A percentile compares a stretch with the other conserved stretches of the same genome.
Evolutionary conservation across 2,113 vertebrate genomes (phyloP).

Genomic region (Aspiorhynchus laticeps): DNA sequence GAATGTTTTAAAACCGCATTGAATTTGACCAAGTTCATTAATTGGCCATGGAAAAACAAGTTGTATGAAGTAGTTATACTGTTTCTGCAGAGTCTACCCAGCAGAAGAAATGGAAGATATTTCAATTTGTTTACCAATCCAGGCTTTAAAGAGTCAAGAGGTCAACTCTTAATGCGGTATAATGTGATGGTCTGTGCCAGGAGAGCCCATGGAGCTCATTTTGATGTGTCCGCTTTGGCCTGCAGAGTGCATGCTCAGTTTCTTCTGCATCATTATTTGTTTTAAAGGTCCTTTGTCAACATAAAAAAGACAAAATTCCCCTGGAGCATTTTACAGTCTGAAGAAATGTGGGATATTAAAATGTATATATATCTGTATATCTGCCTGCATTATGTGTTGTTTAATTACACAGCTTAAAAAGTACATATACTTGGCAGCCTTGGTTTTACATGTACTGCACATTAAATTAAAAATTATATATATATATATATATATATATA

Average conservation of each 20-base stretch:
- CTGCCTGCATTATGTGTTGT: neutral
- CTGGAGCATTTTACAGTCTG: neutral
- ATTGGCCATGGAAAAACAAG: neutral
- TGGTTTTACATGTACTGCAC: neutral
- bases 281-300: slow-evolving; percentile 26
- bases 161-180: slow-evolving; percentile 26
- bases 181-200: slow-evolving; percentile 34
- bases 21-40: neutral
- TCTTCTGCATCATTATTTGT: slow-evolving; percentile 21
- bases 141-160: slow-evolving; percentile 35
- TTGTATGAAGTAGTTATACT: neutral
- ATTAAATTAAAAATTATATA: no score
- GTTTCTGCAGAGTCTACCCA: slow-evolving; percentile 5
- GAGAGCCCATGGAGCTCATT: slow-evolving; percentile 13
- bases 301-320: slow-evolving; percentile 15
- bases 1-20: neutral
- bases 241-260: neutral
- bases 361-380: neutral
- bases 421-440: neutral
- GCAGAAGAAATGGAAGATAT: slow-evolving; percentile 26
- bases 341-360: neutral
- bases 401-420: neutral
- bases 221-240: slow-evolving; percentile 1
- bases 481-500: neutral
- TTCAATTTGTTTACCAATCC: slow-evolving; percentile 45